Percentiles rank a stretch among this genome's conserved stretches.
Conservation (phyloP, 2,113 vertebrate genomes). For the Eretmochelys imbricata region DNA sequence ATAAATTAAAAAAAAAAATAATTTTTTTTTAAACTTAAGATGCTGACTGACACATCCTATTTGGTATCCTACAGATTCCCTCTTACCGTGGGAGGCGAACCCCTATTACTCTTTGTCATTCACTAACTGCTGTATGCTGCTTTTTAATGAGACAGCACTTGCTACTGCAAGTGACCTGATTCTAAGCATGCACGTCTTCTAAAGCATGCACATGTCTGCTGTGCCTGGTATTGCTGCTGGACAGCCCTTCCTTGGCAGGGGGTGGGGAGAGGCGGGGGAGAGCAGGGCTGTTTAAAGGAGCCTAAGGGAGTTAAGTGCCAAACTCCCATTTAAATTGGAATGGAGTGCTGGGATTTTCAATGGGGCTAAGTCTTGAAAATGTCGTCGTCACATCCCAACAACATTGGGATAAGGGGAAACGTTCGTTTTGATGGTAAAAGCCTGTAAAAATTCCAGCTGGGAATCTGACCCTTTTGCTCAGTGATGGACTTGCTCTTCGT, state of each 20-base stretch:
- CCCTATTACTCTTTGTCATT: background rate
- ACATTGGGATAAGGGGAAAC: background rate
- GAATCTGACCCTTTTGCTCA: background rate
- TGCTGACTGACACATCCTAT: background rate
- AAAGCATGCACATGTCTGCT: background rate
- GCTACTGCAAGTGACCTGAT: background rate
- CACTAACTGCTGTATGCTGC: accelerated
- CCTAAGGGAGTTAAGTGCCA: background rate
- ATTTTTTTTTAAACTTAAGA: background rate
- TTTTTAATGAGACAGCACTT: accelerated
- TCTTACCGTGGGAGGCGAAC: background rate
- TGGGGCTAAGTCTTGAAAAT: background rate
- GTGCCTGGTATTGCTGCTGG: background rate
- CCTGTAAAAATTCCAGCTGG: background rate
- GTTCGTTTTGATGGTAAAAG: background rate
- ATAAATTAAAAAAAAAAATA: too few species aligned
- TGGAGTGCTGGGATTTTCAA: background rate
- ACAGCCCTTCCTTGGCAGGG: background rate
- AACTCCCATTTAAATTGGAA: background rate
- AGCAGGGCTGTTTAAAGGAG: background rate
- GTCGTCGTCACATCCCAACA: background rate
- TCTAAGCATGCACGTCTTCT: background rate
- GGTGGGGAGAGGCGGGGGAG: too few species aligned
- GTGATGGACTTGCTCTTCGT: background rate
- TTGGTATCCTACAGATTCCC: background rate